Evolutionary conservation across 1,140 invertebrate genomes (phyloP), one percentile per base, ranked within the genome.

Genomic region (Nilaparvata lugens): DNA sequence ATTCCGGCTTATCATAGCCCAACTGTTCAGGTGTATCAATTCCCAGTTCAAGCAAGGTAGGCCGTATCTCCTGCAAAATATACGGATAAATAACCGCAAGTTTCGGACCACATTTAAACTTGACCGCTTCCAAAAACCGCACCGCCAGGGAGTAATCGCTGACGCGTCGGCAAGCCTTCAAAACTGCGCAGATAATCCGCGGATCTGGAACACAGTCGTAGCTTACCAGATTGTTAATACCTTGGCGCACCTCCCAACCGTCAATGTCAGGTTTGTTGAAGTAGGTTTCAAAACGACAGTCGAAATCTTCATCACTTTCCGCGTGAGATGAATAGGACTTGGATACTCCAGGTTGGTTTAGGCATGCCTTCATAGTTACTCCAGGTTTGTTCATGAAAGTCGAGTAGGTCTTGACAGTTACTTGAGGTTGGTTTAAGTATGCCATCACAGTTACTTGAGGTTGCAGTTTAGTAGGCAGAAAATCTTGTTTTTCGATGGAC

Each of bases 171-270:
- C 92, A 95, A 9, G 96, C 96, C 65, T 85, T 85, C 53, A 99
- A 73, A 16, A 87, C 91, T 58, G 95, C 90, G 68, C 83, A 84
- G 56, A 98, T 85, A 65, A 98, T 89, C 71, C 83, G 87, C 57
- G 96, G 96, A 71, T 98, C 95, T 4, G 97, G 95, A 35, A 99
- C 84, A 66, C 93, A 77, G 80, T 99, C 96, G 82, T 90, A 86
- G 66, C 76, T 72, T 52, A 73, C 71, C 43, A 90, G 70, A 69
- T 89, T 84, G 67, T 88, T 89, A 82, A 89, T 86, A 19, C 81
- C 87, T 72, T 93, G 91, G 25, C 96, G 84, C 62, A 96, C 81
- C 78, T 97, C 93, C 96, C 96, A 98, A 28, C 87, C 86, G 77
- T 98, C 95, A 72, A 97, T 93, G 66, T 97, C 89, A 43, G 82